Evolutionary conservation across 2,113 vertebrate species (phyloP).

Genomic region (Bos javanicus): DNA sequence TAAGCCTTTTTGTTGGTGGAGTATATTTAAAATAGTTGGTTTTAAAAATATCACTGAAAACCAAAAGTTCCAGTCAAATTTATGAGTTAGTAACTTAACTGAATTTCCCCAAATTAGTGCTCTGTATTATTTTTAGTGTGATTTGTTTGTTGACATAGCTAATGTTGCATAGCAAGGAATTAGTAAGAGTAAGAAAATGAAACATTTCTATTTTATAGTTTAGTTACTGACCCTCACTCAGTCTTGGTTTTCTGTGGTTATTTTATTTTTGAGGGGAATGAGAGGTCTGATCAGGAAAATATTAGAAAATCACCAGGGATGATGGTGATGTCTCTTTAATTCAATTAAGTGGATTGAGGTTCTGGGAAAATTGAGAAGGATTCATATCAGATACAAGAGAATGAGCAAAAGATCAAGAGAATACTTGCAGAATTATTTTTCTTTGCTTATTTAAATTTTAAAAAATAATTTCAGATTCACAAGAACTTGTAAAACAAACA

Average conservation of each 20-base stretch:
- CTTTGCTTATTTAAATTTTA: not conserved
- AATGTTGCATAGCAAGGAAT: not conserved
- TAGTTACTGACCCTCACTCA: not conserved
- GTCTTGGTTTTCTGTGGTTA: not conserved
- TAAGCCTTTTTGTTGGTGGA: not conserved
- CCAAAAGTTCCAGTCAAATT: not conserved
- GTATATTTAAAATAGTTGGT: not conserved
- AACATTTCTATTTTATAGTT: not conserved
- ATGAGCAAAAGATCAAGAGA: not conserved
- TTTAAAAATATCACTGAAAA: constrained; percentile 2
- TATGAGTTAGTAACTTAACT: not conserved
- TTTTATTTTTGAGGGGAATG: not conserved
- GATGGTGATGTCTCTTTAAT: not conserved
- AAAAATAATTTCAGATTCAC: not conserved
- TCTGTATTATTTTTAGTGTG: not conserved
- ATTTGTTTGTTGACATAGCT: not conserved
- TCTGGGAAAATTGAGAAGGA: not conserved
- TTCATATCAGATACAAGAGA: not conserved
- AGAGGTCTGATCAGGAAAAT: not conserved
- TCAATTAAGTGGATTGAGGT: not conserved
- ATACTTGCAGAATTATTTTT: not conserved
- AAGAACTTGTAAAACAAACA: not conserved
- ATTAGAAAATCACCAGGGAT: not conserved
- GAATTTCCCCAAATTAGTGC: not conserved
- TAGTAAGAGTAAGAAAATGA: not conserved